Evolutionary conservation across 2,797 vertebrate genomes (phyloP).

Genomic region (Coilia nasus): DNA sequence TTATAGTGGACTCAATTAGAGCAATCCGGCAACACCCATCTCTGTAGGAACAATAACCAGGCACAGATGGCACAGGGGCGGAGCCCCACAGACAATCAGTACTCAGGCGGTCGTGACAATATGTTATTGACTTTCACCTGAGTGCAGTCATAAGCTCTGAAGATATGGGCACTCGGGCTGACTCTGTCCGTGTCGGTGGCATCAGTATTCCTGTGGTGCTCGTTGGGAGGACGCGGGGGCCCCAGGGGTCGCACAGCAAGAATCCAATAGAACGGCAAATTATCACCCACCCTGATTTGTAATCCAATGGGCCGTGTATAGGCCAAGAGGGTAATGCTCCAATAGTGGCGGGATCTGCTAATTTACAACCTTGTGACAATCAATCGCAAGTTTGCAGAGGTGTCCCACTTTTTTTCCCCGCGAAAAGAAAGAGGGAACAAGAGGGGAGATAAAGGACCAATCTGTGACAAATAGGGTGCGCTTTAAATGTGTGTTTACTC

Average conservation of each 20-base stretch:
- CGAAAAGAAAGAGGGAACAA: neutral
- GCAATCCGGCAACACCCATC: too few species aligned
- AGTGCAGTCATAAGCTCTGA: slow-evolving; percentile 32
- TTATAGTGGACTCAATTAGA: too few species aligned
- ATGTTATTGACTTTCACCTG: slow-evolving; percentile 33
- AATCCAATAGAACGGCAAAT: slow-evolving; percentile 53
- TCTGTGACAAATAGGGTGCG: neutral
- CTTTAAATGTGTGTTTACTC: neutral
- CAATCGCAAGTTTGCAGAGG: slow-evolving; percentile 27
- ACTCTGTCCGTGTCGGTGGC: slow-evolving; percentile 24
- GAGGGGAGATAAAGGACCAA: neutral
- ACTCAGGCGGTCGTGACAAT: too few species aligned
- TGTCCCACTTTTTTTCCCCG: neutral
- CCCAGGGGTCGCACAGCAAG: slow-evolving; percentile 39
- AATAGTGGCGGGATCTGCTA: slow-evolving; percentile 38
- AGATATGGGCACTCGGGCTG: slow-evolving; percentile 25
- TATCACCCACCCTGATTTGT: slow-evolving; percentile 52
- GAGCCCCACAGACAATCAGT: too few species aligned
- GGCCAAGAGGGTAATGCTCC: slow-evolving; percentile 40
- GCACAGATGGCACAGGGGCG: too few species aligned
- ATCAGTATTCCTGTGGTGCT: slow-evolving; percentile 50
- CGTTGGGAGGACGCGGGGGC: slow-evolving; percentile 33
- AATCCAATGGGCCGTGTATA: slow-evolving; percentile 38
- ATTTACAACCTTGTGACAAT: slow-evolving; percentile 54
- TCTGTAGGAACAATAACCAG: too few species aligned